Evolutionary conservation across 2,113 vertebrate species (phyloP).

Genomic region (Aegypius monachus): DNA sequence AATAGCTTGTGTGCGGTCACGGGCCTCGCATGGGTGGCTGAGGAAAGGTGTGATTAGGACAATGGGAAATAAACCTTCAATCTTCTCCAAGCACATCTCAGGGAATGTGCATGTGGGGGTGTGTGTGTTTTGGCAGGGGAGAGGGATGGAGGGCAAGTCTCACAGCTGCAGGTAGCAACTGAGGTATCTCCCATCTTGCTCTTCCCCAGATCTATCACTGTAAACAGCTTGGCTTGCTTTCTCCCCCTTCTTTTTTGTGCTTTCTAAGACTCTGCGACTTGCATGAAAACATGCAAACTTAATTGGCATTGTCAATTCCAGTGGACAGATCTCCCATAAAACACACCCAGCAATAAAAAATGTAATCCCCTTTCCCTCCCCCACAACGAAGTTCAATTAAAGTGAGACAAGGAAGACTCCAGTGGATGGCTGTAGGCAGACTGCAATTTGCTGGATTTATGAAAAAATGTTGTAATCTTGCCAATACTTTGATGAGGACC

Average conservation of each 20-base stretch:
- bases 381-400: constrained; percentile 5
- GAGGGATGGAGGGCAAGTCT: not conserved
- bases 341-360: constrained; percentile 35
- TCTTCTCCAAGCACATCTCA: not conserved
- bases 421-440: constrained; percentile 28
- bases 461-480: constrained; percentile 26
- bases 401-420: constrained; percentile 41
- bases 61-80: not conserved
- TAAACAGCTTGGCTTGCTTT: not conserved
- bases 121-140: not conserved
- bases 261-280: constrained; percentile 20
- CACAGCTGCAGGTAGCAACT: not conserved
- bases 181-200: not conserved
- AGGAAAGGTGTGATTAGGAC: not conserved
- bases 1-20: not conserved
- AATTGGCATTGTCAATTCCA: constrained; percentile 25
- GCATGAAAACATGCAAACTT: not conserved
- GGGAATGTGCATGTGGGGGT: not conserved
- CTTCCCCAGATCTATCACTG: not conserved
- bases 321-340: constrained; percentile 39
- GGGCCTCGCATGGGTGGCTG: not conserved
- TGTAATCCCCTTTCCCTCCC: not conserved
- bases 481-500: constrained; percentile 60
- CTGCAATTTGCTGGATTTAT: constrained; percentile 47
- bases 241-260: not conserved